phyloP scores from a whole-genome alignment of 2,888 invertebrate species.

The Ametastegia equiseti region DNA sequence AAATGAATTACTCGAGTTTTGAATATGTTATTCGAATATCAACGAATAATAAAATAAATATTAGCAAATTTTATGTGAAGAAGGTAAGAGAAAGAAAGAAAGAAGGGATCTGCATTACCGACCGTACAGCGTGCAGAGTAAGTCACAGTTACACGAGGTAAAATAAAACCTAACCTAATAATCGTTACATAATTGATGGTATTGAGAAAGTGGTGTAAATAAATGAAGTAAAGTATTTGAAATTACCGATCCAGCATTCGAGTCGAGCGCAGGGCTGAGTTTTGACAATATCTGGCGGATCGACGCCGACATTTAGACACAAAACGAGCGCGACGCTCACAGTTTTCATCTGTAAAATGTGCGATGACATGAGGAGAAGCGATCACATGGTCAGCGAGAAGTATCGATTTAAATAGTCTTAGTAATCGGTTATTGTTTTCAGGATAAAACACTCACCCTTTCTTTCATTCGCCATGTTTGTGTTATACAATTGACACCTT shows the following conservation, averaged over 20 bases:
- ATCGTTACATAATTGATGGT: conserved; percentile 61
- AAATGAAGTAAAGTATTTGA: conserved; percentile 52
- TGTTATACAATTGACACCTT: conserved; percentile 81
- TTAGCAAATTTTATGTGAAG: not conserved
- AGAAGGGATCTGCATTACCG: conserved; percentile 34
- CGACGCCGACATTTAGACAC: conserved; percentile 99
- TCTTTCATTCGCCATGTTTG: conserved; percentile 96
- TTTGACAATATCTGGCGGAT: conserved; percentile 98
- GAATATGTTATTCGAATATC: not conserved
- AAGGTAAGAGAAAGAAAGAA: too few species aligned
- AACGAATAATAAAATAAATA: conserved; percentile 10
- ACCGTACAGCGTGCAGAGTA: not conserved
- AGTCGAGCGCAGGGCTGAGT: conserved; percentile 96
- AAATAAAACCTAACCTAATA: conserved; percentile 61
- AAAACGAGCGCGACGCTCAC: conserved; percentile 98
- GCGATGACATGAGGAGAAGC: conserved; percentile 54
- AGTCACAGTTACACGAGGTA: conserved; percentile 33
- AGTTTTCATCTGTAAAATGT: conserved; percentile 93
- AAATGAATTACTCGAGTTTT: too few species aligned
- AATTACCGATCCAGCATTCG: conserved; percentile 96
- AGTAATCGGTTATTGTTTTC: conserved; percentile 5
- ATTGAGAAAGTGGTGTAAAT: conserved; percentile 55
- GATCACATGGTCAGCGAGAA: conserved; percentile 6
- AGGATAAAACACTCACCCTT: conserved; percentile 80
- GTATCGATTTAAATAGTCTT: conserved; percentile 26